Evolutionary conservation across 2,797 vertebrate species (phyloP).

Genomic region (Coendou prehensilis): DNA sequence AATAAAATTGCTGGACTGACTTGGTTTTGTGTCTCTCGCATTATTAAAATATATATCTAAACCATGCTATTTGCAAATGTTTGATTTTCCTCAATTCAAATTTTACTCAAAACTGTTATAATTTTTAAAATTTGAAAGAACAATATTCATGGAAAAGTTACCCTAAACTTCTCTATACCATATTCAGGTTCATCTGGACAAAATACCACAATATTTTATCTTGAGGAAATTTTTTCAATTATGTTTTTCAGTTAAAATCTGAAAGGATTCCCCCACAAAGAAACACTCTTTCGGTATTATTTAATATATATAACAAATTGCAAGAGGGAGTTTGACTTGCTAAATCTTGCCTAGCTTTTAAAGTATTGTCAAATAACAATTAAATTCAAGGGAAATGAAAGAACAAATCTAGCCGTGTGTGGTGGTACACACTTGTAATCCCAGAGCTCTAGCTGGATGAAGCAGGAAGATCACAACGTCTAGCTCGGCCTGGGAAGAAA

Average conservation of each 20-base stretch:
- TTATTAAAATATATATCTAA: neutral
- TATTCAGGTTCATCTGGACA: neutral
- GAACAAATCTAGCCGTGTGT: neutral
- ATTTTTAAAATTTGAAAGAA: slow-evolving; percentile 4
- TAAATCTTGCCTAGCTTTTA: neutral
- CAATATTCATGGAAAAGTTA: neutral
- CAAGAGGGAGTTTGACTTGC: slow-evolving; percentile 33
- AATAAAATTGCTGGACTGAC: neutral
- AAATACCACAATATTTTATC: neutral
- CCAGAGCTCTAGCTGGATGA: neutral
- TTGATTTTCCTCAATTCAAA: slow-evolving; percentile 42
- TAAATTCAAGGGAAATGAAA: slow-evolving; percentile 3
- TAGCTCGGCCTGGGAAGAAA: neutral
- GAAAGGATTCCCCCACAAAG: neutral
- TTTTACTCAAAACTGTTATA: slow-evolving; percentile 47
- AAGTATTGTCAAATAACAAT: slow-evolving; percentile 51
- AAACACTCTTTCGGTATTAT: neutral
- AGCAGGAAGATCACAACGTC: neutral
- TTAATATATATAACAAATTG: neutral
- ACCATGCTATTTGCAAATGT: neutral
- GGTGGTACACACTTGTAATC: too few relatives aligned
- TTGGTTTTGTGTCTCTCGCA: neutral
- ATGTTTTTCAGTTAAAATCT: slow-evolving; percentile 5
- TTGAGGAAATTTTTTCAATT: slow-evolving; percentile 45
- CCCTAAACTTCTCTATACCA: slow-evolving; percentile 32